These are phyloP conservation scores for Sapajus apella DNA, from an alignment of 2,113 vertebrate genomes.

Conservation along the genomic window DNA sequence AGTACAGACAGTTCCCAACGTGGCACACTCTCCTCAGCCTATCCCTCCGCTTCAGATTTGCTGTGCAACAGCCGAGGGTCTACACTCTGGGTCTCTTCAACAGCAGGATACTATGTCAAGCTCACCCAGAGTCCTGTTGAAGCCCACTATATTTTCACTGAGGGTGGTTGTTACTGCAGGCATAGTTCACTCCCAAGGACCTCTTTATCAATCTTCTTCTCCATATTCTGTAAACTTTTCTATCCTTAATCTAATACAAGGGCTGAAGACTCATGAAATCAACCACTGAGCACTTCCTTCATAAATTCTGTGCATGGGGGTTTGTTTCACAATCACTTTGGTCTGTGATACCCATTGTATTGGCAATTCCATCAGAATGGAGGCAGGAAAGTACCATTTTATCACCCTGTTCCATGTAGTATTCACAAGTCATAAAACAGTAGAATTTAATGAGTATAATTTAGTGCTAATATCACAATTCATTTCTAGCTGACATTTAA, in stretches of 20 bases:
- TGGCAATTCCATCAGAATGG: neutral
- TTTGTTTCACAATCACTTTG: neutral
- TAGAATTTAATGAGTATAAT: neutral
- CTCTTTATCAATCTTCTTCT: neutral
- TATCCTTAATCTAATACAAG: neutral
- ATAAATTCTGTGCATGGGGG: neutral
- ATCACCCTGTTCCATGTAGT: neutral
- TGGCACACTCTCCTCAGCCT: neutral
- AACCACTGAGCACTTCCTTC: neutral
- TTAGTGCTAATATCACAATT: neutral
- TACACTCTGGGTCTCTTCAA: neutral
- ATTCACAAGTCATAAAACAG: neutral
- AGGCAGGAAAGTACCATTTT: neutral
- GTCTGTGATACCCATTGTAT: neutral
- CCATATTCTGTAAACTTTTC: neutral
- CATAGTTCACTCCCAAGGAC: neutral
- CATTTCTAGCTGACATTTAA: neutral
- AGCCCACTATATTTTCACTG: neutral
- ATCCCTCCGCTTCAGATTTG: neutral
- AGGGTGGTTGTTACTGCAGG: neutral
- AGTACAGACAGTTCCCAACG: neutral
- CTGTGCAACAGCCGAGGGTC: neutral
- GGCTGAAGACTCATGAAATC: neutral
- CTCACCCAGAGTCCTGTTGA: neutral
- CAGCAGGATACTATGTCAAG: neutral